phyloP scores from a whole-genome alignment of 2,888 invertebrate genomes.

The Caenorhabditis sulstoni region DNA sequence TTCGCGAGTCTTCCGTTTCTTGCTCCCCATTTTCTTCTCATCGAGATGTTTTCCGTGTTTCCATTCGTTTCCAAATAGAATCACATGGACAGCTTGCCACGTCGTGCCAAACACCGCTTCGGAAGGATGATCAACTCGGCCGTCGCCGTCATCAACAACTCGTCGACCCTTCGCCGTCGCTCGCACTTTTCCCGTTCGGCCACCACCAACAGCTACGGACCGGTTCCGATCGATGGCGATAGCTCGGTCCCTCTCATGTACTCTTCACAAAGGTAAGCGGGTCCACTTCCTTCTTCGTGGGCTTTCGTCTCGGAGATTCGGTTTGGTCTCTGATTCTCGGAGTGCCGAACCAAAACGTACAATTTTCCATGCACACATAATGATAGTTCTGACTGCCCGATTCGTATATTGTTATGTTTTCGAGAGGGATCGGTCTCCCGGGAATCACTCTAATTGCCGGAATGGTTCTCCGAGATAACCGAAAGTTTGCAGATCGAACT shows the following conservation, averaged over 20 bases:
- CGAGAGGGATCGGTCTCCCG: neutral
- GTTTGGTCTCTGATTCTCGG: too few relatives aligned
- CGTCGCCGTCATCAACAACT: slow-evolving; percentile 31
- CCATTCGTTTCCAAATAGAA: slow-evolving; percentile 5
- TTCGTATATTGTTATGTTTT: neutral
- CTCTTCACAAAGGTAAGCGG: slow-evolving; percentile 28
- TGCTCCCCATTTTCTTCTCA: neutral
- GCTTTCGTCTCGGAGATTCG: too few relatives aligned
- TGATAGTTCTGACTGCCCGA: neutral
- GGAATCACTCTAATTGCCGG: slow-evolving; percentile 10
- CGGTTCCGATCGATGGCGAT: slow-evolving; percentile 55
- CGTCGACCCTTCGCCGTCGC: slow-evolving; percentile 37
- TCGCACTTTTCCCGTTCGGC: slow-evolving; percentile 43
- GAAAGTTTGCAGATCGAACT: slow-evolving; percentile 29
- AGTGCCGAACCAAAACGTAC: too few relatives aligned
- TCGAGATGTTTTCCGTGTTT: slow-evolving; percentile 4
- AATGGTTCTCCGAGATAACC: neutral
- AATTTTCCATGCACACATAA: too few relatives aligned
- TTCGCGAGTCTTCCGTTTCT: slow-evolving; percentile 24
- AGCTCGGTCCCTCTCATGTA: slow-evolving; percentile 45
- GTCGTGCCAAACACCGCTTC: slow-evolving; percentile 23
- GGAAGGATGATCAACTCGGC: slow-evolving; percentile 45
- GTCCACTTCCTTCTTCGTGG: too few relatives aligned
- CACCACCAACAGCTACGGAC: slow-evolving; percentile 47
- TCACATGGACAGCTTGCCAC: slow-evolving; percentile 32